Evolutionary conservation across 2,888 invertebrate species (phyloP).

Genomic region (Hedya salicella): DNA sequence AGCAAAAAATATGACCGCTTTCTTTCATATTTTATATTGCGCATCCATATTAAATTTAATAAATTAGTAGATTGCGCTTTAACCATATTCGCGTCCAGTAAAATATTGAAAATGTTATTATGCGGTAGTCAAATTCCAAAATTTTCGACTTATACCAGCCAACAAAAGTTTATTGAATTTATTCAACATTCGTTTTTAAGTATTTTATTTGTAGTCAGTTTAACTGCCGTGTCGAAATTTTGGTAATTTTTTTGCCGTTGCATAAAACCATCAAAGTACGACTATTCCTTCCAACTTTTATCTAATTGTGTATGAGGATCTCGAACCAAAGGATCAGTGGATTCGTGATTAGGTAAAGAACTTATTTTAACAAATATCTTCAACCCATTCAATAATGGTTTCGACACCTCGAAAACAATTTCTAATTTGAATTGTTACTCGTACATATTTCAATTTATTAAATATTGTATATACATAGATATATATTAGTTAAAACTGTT

Average conservation of each 20-base stretch:
- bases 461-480: too few species aligned
- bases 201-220: background rate
- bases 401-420: too few species aligned
- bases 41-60: background rate
- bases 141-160: background rate
- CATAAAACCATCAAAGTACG: slow-evolving; percentile 20
- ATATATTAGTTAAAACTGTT: too few species aligned
- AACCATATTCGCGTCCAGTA: background rate
- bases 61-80: too few species aligned
- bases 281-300: slow-evolving; percentile 25
- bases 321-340: background rate
- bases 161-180: background rate
- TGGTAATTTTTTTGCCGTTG: background rate
- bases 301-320: slow-evolving; percentile 29
- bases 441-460: too few species aligned
- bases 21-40: background rate
- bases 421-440: too few species aligned
- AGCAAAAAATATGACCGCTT: background rate
- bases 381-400: too few species aligned
- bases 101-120: too few species aligned
- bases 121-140: too few species aligned
- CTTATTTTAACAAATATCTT: background rate
- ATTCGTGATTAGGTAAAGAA: too few species aligned
- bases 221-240: background rate
- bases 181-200: background rate